phyloP scores from a whole-genome alignment of 2,797 vertebrate species.

The Gambelia wislizenii region DNA sequence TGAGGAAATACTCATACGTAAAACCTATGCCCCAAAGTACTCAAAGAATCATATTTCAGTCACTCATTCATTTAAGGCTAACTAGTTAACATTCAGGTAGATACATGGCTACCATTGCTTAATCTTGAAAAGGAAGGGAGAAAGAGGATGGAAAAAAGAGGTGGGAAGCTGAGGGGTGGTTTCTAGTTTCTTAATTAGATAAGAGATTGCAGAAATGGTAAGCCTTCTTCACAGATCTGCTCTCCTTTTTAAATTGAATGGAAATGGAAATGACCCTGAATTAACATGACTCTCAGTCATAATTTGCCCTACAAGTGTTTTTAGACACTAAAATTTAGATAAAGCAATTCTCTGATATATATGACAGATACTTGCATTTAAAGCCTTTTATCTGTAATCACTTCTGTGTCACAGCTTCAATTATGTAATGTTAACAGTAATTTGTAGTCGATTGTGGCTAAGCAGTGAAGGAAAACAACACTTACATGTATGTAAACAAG shows the following conservation, averaged over 20 bases:
- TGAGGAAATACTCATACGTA: neutral
- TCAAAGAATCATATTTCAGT: neutral
- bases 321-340: neutral
- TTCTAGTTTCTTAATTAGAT: neutral
- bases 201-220: neutral
- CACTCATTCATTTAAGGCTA: neutral
- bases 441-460: constrained; percentile 50
- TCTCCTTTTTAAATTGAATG: neutral
- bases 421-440: constrained; percentile 35
- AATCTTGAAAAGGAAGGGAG: neutral
- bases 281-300: no score
- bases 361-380: constrained; percentile 54
- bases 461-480: constrained; percentile 47
- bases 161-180: neutral
- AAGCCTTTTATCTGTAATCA: constrained; percentile 44
- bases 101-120: neutral
- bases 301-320: no score
- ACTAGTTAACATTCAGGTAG: neutral
- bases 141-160: neutral
- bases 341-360: constrained; percentile 39
- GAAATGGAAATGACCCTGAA: constrained; percentile 22
- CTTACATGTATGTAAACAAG: neutral
- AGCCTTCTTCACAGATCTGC: neutral
- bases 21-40: neutral
- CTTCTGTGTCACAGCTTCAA: constrained; percentile 48